Evolutionary conservation across 2,797 vertebrate genomes (phyloP), one percentile per base, ranked within the genome.

Genomic region (Rostrhamus sociabilis): DNA sequence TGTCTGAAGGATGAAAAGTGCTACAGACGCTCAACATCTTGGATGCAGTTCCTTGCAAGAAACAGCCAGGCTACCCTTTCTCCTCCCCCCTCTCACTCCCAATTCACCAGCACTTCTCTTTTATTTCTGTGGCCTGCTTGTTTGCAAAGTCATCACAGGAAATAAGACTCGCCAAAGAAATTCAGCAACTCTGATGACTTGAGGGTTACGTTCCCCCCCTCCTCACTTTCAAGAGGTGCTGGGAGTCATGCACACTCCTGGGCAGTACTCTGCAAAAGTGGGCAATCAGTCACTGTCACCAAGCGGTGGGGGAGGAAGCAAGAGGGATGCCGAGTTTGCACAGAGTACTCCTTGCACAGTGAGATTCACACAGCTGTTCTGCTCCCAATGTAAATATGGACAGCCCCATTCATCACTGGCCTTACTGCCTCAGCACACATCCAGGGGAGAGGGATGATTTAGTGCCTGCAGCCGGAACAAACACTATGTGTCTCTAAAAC

Each of bases 401-500:
- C 98, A 98, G 97, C 95, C 97, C 95, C 97, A 98, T 98, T 95
- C 95, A 98, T 98, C 98, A 98, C 95, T 34, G 15, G 73, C 85
- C 96, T 97, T 92, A 87, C 95, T 97, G 97, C 96, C 59, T 38
- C 95, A 97, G 97, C 77, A 60, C 95, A 95, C 2, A 59, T 96
- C 97, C 95, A 78, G 87, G 75, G 83, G 5, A 92, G 90, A 79
- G 92, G 59, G 38, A 98, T 98, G 98, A 98, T 98, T 98, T 98
- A 98, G 86, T 97, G 97, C 95, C 93, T 96, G 97, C 96, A 96
- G 95, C 97, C 97, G 97, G 95, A 97, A 94, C 74, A 48, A 73
- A 67, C 36, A 48, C 94, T 90, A 17, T 12, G 48, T 94, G 97
- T 96, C 95, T 96, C 90, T 91, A 87, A 92, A 98, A 90, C 55